These are phyloP conservation scores for Crotalus viridis DNA, from an alignment of 2,113 vertebrate species.

Conservation along the genomic window DNA sequence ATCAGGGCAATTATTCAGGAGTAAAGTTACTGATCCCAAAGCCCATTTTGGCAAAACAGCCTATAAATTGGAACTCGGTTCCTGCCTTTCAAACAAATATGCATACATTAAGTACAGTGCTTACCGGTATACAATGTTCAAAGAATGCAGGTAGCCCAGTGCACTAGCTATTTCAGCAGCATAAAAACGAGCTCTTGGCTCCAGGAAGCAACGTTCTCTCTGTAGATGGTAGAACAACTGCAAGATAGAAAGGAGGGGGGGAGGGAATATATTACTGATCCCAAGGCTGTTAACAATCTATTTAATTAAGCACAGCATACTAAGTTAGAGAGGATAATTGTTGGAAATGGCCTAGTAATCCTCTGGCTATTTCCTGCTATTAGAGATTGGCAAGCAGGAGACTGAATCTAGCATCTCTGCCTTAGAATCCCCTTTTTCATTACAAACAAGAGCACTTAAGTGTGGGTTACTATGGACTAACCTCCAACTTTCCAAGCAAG, in stretches of 20 bases:
- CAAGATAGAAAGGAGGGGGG: slow-evolving; percentile 58
- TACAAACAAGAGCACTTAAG: slow-evolving; percentile 31
- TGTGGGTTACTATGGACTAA: slow-evolving; percentile 56
- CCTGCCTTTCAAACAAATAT: background rate
- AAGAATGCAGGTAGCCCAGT: slow-evolving; percentile 94
- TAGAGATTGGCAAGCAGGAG: slow-evolving; percentile 52
- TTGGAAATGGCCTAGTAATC: slow-evolving; percentile 66
- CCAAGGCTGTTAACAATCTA: slow-evolving; percentile 60
- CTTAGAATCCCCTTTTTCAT: slow-evolving; percentile 62
- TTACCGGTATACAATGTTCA: slow-evolving; percentile 95
- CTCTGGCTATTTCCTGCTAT: slow-evolving; percentile 41
- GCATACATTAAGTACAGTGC: background rate
- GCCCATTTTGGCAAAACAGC: background rate
- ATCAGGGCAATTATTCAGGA: background rate
- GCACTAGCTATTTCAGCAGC: slow-evolving; percentile 97
- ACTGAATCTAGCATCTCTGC: slow-evolving; percentile 69
- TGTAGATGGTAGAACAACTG: slow-evolving; percentile 98
- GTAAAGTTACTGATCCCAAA: background rate
- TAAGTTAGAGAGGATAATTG: slow-evolving; percentile 64
- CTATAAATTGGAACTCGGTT: background rate
- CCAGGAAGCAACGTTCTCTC: slow-evolving; percentile 95
- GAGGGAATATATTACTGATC: slow-evolving; percentile 38
- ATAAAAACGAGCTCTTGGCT: slow-evolving; percentile 94
- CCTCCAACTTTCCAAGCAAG: background rate
- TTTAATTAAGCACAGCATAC: slow-evolving; percentile 63